Percentiles rank a stretch among this genome's conserved stretches.
phyloP scores from a whole-genome alignment of 2,888 invertebrate genomes.

The Meta bourneti region DNA sequence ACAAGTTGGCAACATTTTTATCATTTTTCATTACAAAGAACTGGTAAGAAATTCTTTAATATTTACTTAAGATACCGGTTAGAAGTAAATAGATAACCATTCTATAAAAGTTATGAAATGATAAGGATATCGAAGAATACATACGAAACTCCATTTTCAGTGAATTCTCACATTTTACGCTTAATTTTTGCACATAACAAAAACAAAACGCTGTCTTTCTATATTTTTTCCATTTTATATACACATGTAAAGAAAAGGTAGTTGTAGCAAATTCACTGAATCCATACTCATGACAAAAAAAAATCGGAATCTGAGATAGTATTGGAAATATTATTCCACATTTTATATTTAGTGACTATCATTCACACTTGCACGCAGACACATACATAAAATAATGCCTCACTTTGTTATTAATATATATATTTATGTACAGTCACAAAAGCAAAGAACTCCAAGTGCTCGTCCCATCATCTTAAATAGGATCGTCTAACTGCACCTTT shows the following conservation, averaged over 20 bases:
- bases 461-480: background rate
- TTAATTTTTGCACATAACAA: background rate
- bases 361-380: slow-evolving; percentile 44
- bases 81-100: background rate
- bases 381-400: slow-evolving; percentile 67
- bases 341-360: slow-evolving; percentile 53
- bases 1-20: slow-evolving; percentile 27
- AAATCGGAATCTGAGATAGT: slow-evolving; percentile 16
- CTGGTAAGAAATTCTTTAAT: background rate
- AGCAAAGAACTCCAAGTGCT: slow-evolving; percentile 9
- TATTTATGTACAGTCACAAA: slow-evolving; percentile 60
- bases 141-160: background rate
- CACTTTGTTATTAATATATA: slow-evolving; percentile 45
- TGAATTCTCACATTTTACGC: background rate
- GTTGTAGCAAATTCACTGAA: background rate
- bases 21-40: background rate
- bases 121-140: background rate
- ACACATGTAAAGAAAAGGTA: background rate
- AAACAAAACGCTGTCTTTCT: background rate
- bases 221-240: background rate
- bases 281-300: background rate
- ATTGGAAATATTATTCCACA: slow-evolving; percentile 10
- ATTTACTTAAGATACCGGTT: background rate
- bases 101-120: background rate
- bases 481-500: slow-evolving; percentile 1